Evolutionary conservation across 2,113 vertebrate species (phyloP).

Genomic region (Channa argus): DNA sequence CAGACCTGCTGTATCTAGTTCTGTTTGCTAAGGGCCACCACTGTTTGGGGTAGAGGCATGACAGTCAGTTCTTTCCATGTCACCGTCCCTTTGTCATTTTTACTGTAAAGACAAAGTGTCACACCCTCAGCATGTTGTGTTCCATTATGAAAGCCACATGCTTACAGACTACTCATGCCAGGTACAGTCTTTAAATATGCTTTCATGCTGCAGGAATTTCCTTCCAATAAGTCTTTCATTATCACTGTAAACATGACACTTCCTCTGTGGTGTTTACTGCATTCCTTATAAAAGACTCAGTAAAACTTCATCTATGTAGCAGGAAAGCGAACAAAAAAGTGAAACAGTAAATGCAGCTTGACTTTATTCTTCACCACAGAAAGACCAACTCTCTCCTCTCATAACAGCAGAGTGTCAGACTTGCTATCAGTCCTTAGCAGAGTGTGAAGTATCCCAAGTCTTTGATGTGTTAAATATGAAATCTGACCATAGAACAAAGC

Average conservation of each 20-base stretch:
- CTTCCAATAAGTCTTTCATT: conserved; percentile 43
- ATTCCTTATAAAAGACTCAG: conserved; percentile 25
- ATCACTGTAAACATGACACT: conserved; percentile 34
- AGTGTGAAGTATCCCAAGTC: conserved; percentile 84
- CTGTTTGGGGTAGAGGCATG: conserved; percentile 19
- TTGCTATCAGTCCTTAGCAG: conserved; percentile 58
- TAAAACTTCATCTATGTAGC: conserved; percentile 36
- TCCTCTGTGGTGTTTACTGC: conserved; percentile 21
- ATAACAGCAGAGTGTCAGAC: conserved; percentile 55
- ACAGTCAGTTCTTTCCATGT: neutral
- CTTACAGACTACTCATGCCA: conserved; percentile 14
- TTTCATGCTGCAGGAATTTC: conserved; percentile 26
- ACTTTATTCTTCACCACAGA: conserved; percentile 48
- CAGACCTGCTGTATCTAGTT: neutral
- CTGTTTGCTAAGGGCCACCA: neutral
- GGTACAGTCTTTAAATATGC: conserved; percentile 26
- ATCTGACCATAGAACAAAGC: conserved; percentile 95
- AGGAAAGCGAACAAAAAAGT: conserved; percentile 34
- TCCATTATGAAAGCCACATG: conserved; percentile 25
- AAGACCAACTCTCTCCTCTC: conserved; percentile 31
- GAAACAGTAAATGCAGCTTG: conserved; percentile 35
- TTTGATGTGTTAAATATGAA: conserved; percentile 96
- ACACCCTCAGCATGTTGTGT: neutral
- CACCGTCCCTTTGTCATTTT: neutral
- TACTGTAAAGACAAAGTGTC: conserved; percentile 6